Base-by-base conservation (phyloP, 1,140 invertebrate species). In the Teleogryllus occipitalis region DNA sequence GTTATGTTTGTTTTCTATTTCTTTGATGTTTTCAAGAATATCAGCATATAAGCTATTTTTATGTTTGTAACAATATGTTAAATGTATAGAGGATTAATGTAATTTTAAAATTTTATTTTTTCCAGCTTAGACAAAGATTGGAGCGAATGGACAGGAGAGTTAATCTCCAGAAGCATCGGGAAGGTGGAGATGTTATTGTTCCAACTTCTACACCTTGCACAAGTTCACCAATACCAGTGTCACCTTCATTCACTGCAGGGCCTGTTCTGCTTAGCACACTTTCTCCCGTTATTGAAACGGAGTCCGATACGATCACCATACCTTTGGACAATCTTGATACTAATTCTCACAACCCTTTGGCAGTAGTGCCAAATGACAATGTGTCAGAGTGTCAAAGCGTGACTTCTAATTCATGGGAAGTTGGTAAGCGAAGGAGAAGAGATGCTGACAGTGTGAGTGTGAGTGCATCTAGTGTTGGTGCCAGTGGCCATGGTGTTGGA, bases 61-160 rank as follows among this genome's bases (percentile, higher is more conserved):
- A 39, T 39, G 27, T 39, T 39, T 1, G 27, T 39, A 5, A 39
- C 27, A 39, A 39, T 1, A 39, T 1, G 1, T 39, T 39, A 39
- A 39, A 39, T 39, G 27, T 39, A 39, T 39, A 39, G 27, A 39
- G 5, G 27, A 39, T 1, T 39, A 39, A 39, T 39, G 1, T 39
- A 39, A 39, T 39, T 39, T 14, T 72, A 15, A 72, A 15, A 15
- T 72, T 72, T n/a, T 54, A 6, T 48, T 49, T 77, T 77, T 21
- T 22, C 18, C 76, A 77, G 76, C 76, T 77, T 48, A 77, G 76
- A 82, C 85, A 84, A 81, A 83, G 85, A 75, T 78, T 87, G 76
- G 85, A 86, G 76, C 82, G 86, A 10, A 87, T 86, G 85, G 86
- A 87, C 54, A 82, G 86, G 48, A 81, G 86, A 49, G 83, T 87